Conservation (phyloP, 2,113 vertebrate species). For the Atlantisia rogersi region DNA sequence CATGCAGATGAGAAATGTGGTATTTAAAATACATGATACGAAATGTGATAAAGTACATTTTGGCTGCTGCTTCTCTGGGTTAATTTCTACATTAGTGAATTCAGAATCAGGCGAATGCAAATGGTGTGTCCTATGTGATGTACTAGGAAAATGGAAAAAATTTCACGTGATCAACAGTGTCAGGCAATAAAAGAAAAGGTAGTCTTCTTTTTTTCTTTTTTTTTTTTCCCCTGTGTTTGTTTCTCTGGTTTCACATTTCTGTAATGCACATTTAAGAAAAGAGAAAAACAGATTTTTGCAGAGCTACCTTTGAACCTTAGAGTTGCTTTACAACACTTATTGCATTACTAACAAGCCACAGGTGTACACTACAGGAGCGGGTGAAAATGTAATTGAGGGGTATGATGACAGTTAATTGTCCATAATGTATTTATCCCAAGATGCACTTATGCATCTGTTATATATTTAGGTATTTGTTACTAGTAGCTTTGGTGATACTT, state of each 20-base stretch:
- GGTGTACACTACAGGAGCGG: constrained; percentile 70
- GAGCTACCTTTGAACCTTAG: constrained; percentile 71
- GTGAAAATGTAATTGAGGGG: constrained; percentile 64
- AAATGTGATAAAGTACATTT: background rate
- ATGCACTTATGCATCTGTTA: constrained; percentile 75
- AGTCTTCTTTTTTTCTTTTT: background rate
- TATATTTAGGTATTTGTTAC: constrained; percentile 73
- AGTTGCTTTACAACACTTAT: constrained; percentile 61
- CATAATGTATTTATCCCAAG: constrained; percentile 78
- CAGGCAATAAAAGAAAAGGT: background rate
- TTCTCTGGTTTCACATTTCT: constrained; percentile 33
- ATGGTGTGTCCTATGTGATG: background rate
- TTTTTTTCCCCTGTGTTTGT: background rate
- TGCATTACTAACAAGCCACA: constrained; percentile 75
- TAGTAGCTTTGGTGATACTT: constrained; percentile 68
- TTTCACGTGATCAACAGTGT: background rate
- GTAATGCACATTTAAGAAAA: constrained; percentile 18
- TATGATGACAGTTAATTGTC: constrained; percentile 76
- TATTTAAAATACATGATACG: background rate
- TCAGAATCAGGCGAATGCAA: background rate
- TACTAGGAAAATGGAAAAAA: background rate
- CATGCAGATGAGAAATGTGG: background rate
- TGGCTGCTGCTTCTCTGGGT: background rate
- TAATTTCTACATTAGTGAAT: background rate
- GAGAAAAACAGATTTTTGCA: constrained; percentile 63